These are phyloP conservation scores for Epizoanthus ramosus DNA, from an alignment of 92 coral and sea anemone species.

Conservation along the genomic window DNA sequence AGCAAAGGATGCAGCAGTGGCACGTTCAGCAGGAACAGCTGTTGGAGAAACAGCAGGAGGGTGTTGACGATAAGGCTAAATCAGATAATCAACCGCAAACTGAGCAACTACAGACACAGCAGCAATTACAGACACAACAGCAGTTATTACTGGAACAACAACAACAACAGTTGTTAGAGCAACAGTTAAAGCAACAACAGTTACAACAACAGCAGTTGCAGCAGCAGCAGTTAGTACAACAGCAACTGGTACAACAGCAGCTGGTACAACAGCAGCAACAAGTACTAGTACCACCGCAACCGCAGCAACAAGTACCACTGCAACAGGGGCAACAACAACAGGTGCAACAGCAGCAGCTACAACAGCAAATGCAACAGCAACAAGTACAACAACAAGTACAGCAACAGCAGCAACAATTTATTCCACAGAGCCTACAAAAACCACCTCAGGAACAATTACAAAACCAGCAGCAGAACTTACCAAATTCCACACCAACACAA, in stretches of 20 bases:
- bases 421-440: conserved; percentile 8
- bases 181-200: conserved; percentile 47
- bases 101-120: conserved; percentile 21
- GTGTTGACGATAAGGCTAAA: not conserved
- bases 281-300: not conserved
- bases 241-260: conserved; percentile 11
- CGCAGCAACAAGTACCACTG: conserved; percentile 12
- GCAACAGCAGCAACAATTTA: not conserved
- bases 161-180: conserved; percentile 33
- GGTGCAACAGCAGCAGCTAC: not conserved
- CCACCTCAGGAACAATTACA: conserved; percentile 24
- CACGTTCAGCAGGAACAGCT: conserved; percentile 70
- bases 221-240: conserved; percentile 40
- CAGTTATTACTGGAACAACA: conserved; percentile 27
- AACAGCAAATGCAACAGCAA: conserved; percentile 10
- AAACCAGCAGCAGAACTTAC: conserved; percentile 31
- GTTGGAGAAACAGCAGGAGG: conserved; percentile 43
- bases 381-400: conserved; percentile 31
- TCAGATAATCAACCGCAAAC: conserved; percentile 20
- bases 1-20: conserved; percentile 83
- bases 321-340: conserved; percentile 32
- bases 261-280: not conserved
- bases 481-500: conserved; percentile 9
- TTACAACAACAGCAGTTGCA: conserved; percentile 53
- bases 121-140: conserved; percentile 42